Evolutionary conservation across 2,888 invertebrate species (phyloP), one percentile per base, ranked within the genome.

Genomic region (Lasioglossum zephyrum): DNA sequence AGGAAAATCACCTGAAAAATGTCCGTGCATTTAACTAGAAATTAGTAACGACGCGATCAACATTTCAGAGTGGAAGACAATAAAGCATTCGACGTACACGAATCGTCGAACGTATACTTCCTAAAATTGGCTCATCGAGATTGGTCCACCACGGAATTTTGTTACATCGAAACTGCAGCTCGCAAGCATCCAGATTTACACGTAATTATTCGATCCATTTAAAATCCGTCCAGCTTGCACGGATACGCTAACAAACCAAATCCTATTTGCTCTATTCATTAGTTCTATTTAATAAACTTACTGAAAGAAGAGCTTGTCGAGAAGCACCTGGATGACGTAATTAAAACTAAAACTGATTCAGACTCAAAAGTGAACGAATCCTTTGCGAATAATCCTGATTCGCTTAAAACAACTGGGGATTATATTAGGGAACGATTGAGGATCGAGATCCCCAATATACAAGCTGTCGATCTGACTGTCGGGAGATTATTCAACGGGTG

Each of bases 81-180:
- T 13, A 60, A 70, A 22, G 26, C 36, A 18, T 16, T 73, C 18
- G 66, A 77, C 2, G 60, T 60, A 2, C 60, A 66, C 53, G 31
- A 57, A 22, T 76, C 86, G 70, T 79, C 57, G 3, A 94, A 92
- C 69, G 87, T 93, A 22, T 94, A 93, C 76, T 94, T 94, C 69
- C 73, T 94, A 3, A 94, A 93, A 77, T 89, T 93, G 79, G 92
- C 86, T 36, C 91, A 92, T 76, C 90, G 91, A 18, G 87, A 88
- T n/a, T 94, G 94, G 94, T 90, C 92, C 2, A 76, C 49, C 16
- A 87, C 73, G 41, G 94, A 94, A 63, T 84, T 93, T 22, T 94
- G 94, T 72, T 86, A 90, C 83, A 89, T 94, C 18, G 94, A 94
- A 79, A 89, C 92, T 5, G 90, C 93, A 1, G 93, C 93, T 6